These are phyloP conservation scores for Ophiodon elongatus DNA, from an alignment of 2,113 vertebrate species.

Conservation along the genomic window DNA sequence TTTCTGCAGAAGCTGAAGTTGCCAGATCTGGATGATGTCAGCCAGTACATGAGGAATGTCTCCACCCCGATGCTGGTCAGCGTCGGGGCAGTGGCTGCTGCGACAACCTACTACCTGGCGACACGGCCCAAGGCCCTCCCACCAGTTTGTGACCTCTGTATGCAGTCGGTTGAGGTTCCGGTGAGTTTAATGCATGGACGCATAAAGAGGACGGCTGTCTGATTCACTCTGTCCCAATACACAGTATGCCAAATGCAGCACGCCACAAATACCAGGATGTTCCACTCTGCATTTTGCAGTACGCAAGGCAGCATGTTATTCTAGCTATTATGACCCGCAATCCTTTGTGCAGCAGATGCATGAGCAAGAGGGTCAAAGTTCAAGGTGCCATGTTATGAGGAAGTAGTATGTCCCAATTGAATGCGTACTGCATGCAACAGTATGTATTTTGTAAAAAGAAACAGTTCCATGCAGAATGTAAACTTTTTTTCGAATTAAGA, in stretches of 20 bases:
- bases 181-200: constrained; percentile 80
- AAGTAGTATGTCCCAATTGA: too few relatives aligned
- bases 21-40: constrained; percentile 88
- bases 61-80: constrained; percentile 90
- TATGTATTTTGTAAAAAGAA: not conserved
- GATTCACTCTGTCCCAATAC: not conserved
- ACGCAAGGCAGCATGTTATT: not conserved
- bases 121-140: constrained; percentile 90
- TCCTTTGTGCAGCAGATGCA: too few relatives aligned
- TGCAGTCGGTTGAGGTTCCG: constrained; percentile 92
- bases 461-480: too few relatives aligned
- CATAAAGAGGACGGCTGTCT: not conserved
- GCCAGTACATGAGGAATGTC: constrained; percentile 87
- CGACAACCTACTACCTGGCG: constrained; percentile 91
- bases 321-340: not conserved
- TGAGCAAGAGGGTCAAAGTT: too few relatives aligned
- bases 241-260: not conserved
- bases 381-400: too few relatives aligned
- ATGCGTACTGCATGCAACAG: too few relatives aligned
- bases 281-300: not conserved
- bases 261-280: not conserved
- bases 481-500: too few relatives aligned
- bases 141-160: constrained; percentile 87
- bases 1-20: constrained; percentile 87
- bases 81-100: constrained; percentile 89